Conservation (phyloP, 2,113 vertebrate species). For the Myanophis thanlyinensis region DNA sequence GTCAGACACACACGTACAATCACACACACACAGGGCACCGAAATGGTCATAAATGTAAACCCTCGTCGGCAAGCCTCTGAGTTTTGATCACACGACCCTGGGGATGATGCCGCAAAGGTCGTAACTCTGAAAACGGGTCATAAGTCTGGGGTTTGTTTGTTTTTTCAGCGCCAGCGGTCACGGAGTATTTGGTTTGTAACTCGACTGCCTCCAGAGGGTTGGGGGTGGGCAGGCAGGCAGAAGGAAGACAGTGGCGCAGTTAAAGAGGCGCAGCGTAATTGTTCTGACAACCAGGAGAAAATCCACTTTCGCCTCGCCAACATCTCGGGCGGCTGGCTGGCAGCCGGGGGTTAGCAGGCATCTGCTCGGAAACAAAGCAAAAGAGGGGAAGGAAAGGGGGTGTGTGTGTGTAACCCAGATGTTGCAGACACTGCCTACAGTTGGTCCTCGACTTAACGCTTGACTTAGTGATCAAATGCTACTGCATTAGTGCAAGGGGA, state of each 20-base stretch:
- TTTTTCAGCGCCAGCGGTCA: background rate
- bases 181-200: too few relatives aligned
- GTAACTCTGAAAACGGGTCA: background rate
- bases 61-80: background rate
- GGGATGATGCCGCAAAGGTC: too few relatives aligned
- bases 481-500: too few relatives aligned
- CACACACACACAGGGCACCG: too few relatives aligned
- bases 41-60: background rate
- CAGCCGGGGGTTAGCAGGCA: constrained; percentile 45
- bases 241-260: background rate
- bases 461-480: background rate
- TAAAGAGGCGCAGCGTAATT: constrained; percentile 38
- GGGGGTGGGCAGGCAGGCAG: background rate
- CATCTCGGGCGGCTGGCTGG: constrained; percentile 31
- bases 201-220: too few relatives aligned
- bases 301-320: constrained; percentile 30
- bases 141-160: background rate
- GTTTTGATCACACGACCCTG: background rate
- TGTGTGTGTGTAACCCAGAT: constrained; percentile 18
- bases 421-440: background rate
- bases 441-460: background rate
- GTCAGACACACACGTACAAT: too few relatives aligned
- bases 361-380: background rate
- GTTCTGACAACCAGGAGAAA: constrained; percentile 53
- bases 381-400: background rate